These are phyloP conservation scores for Zalophus californianus DNA, from an alignment of 2,797 vertebrate genomes.

Conservation along the genomic window DNA sequence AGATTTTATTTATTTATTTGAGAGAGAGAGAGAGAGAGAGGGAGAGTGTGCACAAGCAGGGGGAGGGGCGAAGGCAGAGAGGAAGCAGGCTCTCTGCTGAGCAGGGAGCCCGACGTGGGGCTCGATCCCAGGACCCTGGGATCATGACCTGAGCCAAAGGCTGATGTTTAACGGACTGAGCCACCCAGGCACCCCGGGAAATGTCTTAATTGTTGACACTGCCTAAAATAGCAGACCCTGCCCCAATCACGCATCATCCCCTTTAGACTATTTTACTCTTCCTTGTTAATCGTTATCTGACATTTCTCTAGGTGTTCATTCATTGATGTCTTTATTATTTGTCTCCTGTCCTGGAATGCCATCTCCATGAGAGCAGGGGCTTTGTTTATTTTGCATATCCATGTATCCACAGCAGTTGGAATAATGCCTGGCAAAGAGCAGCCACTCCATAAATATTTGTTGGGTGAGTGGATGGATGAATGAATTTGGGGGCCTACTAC, in stretches of 20 bases:
- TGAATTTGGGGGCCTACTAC: not conserved
- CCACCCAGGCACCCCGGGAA: not conserved
- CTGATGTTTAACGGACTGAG: too few species aligned
- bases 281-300: not conserved
- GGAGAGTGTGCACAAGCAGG: not conserved
- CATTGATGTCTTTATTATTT: not conserved
- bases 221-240: not conserved
- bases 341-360: not conserved
- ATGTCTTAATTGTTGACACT: not conserved
- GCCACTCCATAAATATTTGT: not conserved
- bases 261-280: not conserved
- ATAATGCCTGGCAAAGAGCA: not conserved
- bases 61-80: not conserved
- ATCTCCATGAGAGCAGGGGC: not conserved
- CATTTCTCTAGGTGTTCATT: not conserved
- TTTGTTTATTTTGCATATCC: not conserved
- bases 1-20: not conserved
- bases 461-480: not conserved
- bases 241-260: fast-evolving
- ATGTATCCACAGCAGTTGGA: not conserved
- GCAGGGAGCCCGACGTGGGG: too few species aligned
- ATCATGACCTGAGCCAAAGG: too few species aligned
- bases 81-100: not conserved
- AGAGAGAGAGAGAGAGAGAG: not conserved
- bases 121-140: not conserved